Evolutionary conservation across 2,888 invertebrate genomes (phyloP).

Genomic region (Antheraea yamamai): DNA sequence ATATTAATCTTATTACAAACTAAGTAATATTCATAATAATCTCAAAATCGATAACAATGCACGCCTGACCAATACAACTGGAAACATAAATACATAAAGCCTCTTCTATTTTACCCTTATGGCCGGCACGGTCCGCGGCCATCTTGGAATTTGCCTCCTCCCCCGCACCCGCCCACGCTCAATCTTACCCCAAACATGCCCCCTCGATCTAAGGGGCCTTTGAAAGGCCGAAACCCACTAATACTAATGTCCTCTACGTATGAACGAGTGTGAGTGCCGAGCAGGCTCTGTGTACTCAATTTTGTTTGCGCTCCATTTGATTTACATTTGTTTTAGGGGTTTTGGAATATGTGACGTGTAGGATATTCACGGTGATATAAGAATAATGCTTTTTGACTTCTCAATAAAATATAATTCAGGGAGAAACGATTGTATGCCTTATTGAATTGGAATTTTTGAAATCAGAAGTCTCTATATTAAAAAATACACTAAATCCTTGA

Average conservation of each 20-base stretch:
- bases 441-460: not conserved
- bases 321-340: conserved; percentile 39
- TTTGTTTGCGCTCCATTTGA: conserved; percentile 51
- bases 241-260: conserved; percentile 78
- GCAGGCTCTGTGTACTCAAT: conserved; percentile 43
- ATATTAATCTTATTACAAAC: not conserved
- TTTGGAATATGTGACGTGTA: conserved; percentile 13
- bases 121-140: conserved; percentile 78
- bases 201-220: conserved; percentile 78
- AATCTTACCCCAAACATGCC: conserved; percentile 77
- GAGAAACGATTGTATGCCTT: not conserved
- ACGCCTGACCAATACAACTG: conserved; percentile 73
- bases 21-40: not conserved
- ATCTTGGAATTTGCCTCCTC: conserved; percentile 73
- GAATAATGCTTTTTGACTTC: not conserved
- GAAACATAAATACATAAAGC: conserved; percentile 69
- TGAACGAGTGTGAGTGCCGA: conserved; percentile 42
- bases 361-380: conserved; percentile 3
- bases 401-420: not conserved
- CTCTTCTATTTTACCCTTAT: conserved; percentile 78
- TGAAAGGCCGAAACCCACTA: conserved; percentile 80
- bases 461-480: not conserved
- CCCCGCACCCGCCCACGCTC: conserved; percentile 68
- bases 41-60: conserved; percentile 61
- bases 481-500: not conserved